Evolutionary conservation across 2,113 vertebrate genomes (phyloP), one percentile per base, ranked within the genome.

Genomic region (Nettapus auritus): DNA sequence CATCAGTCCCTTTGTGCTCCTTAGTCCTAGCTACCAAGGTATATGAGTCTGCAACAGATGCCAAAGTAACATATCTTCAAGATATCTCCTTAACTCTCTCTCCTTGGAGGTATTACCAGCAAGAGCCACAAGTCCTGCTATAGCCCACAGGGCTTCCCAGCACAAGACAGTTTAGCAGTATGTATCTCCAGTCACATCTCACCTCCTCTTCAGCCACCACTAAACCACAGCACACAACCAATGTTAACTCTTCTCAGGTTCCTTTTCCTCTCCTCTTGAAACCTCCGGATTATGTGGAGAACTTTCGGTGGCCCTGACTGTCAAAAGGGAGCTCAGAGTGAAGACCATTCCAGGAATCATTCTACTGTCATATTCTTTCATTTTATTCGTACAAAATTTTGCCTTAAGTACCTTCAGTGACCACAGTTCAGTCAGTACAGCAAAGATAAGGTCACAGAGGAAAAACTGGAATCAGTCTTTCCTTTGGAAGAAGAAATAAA

Each of bases 41-140:
- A 11, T 14, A 57, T 1, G 40, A 86, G 26, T 21, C 29, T 69
- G 33, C 28, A 67, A 33, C 2, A 3, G 8, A 25, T 4, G 25
- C 9, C 26, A 31, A 11, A 26, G 23, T 10, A 75, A 53, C 8
- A 22, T 18, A 57, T 8, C 15, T n/a, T 9, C 3, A 4, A 79
- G n/a, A 6, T 20, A 53, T 3, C 20, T 42, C 31, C 50, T 69
- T 26, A 34, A 11, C 8, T 75, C 71, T 78, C 12, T 70, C 76
- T 78, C 14, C 59, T 78, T 60, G 44, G n/a, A 59, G 34, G 12
- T 6, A 13, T 34, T 18, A 52, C 11, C 34, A 34, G 34, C 12
- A 66, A 77, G 33, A 22, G 52, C 57, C n/a, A 46, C 3, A 4
- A 33, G 53, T 21, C 8, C 2, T 8, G 25, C 28, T 0, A 1